Evolutionary conservation across 2,888 invertebrate genomes (phyloP), one percentile per base, ranked within the genome.

Genomic region (Julus scanicus): DNA sequence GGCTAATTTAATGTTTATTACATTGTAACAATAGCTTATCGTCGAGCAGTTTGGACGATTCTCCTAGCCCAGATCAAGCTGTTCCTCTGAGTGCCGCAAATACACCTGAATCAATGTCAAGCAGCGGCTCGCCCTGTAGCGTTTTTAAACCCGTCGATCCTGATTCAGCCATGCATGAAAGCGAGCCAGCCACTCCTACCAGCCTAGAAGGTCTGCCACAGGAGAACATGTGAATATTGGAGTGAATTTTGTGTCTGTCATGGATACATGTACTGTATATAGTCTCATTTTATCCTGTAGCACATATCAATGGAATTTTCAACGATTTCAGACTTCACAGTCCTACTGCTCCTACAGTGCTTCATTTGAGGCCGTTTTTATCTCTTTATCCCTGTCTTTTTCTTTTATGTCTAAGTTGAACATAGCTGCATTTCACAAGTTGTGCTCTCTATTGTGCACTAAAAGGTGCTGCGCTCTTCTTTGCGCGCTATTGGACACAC

Each of bases 21-120:
- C 44, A 44, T 44, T 8, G 0, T 39, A 39, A 3, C 84, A 88
- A 6, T 53, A 89, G 89, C 63, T 88, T 90, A 44, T 90, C 90
- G n/a, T 90, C 90, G 17, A 90, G 89, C 84, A 90, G 89, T 37
- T 88, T 90, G 87, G 90, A 90, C 20, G 89, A 89, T 48, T 89
- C 90, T 80, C 89, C 90, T 71, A 90, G 90, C 84, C 89, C 90
- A 13, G 90, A 90, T 83, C 90, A 89, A 40, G 89, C 87, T 88
- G 94, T 94, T 86, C 94, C 94, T 2, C 91, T 94, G 86, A 94
- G 94, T 91, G 94, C 94, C 1, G 93, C 93, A 4, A 94, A 94
- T 57, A 94, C 94, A 1, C 94, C 94, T 1, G 94, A 94, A 91
- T 94, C 94, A 39, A 91, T 94, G 84, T 94, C 94, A 37, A 94